Percentiles rank a stretch among this genome's conserved stretches.
Evolutionary conservation across 2,888 invertebrate genomes (phyloP).

Genomic region (Drosophila incognita): DNA sequence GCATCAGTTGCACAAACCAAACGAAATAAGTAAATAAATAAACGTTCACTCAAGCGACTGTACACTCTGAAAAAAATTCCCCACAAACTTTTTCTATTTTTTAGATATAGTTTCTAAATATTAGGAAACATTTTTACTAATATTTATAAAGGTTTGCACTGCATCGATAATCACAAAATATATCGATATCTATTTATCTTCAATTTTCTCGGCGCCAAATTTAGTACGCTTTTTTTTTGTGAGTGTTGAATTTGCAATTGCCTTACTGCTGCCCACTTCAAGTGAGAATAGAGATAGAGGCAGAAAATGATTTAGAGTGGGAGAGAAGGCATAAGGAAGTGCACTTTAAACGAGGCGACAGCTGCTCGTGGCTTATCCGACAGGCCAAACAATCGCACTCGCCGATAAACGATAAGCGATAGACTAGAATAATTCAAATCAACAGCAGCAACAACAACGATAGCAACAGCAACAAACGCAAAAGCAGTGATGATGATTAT

Average conservation of each 20-base stretch:
- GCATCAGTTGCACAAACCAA: slow-evolving; percentile 70
- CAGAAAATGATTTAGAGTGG: neutral
- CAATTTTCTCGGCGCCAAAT: neutral
- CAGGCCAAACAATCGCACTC: slow-evolving; percentile 64
- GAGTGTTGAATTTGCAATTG: slow-evolving; percentile 28
- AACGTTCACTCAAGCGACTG: slow-evolving; percentile 46
- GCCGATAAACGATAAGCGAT: slow-evolving; percentile 52
- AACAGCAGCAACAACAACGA: slow-evolving; percentile 18
- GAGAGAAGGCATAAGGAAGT: slow-evolving; percentile 60
- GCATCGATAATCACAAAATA: neutral
- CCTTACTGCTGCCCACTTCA: slow-evolving; percentile 32
- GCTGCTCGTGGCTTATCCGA: slow-evolving; percentile 71
- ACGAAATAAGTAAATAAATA: slow-evolving; percentile 62
- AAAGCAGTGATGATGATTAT: slow-evolving; percentile 23
- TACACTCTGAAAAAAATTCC: neutral
- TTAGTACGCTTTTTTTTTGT: neutral
- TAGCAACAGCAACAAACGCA: slow-evolving; percentile 18
- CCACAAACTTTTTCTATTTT: neutral
- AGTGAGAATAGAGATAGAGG: slow-evolving; percentile 24
- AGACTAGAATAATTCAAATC: slow-evolving; percentile 69
- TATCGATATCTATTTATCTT: neutral
- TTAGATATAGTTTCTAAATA: neutral
- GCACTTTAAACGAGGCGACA: slow-evolving; percentile 67
- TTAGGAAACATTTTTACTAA: neutral
- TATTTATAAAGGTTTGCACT: too few species aligned